phyloP scores from a whole-genome alignment of 2,797 vertebrate genomes.

The Aselliscus stoliczkanus region DNA sequence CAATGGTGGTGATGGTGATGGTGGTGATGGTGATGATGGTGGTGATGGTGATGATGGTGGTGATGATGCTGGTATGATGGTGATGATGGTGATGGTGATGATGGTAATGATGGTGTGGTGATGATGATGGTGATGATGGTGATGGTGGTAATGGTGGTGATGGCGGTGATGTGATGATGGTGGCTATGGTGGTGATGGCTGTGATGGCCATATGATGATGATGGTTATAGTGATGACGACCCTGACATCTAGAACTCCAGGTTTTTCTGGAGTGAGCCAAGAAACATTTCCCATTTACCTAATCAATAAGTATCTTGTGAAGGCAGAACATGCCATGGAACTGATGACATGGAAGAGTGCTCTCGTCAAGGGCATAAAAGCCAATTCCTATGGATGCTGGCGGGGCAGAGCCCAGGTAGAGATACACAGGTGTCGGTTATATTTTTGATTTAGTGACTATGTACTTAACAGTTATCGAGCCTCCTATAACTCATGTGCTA shows the following conservation, averaged over 20 bases:
- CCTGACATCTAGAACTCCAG: not conserved
- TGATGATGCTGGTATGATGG: not conserved
- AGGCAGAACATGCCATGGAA: too few species aligned
- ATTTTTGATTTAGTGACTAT: not conserved
- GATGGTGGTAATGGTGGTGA: rapidly evolving
- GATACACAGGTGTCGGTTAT: not conserved
- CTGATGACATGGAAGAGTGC: not conserved
- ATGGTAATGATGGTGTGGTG: not conserved
- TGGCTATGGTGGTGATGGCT: rapidly evolving
- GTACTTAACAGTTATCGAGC: not conserved
- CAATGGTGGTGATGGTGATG: not conserved
- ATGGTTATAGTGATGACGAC: not conserved
- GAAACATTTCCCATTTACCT: not conserved
- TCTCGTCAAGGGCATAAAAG: not conserved
- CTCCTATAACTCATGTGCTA: not conserved
- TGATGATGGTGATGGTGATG: not conserved
- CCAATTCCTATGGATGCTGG: not conserved
- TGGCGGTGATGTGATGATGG: rapidly evolving
- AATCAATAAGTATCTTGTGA: not conserved
- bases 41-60: not conserved
- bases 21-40: too few species aligned
- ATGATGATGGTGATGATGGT: not conserved
- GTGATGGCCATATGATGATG: not conserved
- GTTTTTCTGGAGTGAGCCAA: not conserved
- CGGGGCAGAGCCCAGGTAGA: not conserved